Base-by-base conservation (phyloP, 1,140 invertebrate species). In the Oreohelix idahoensis region DNA sequence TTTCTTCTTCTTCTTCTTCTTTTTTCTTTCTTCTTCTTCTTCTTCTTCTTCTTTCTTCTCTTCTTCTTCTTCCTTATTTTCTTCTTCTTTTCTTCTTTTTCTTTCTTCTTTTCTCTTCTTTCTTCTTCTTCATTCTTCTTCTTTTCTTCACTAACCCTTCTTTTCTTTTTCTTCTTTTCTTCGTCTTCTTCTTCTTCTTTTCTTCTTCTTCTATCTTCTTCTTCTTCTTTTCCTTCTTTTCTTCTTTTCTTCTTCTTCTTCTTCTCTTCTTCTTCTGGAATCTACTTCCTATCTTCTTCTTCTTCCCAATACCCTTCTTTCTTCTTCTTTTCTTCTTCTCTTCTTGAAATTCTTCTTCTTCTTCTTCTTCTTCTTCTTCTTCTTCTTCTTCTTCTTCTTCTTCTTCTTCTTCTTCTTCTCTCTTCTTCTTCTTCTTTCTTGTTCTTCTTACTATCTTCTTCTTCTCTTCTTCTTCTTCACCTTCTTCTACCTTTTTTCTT, bases 81-180 rank as follows among this genome's bases (percentile, higher is more conserved):
- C 26, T n/a, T 23, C 10, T 69, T 23, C 26, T 69, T 36, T 23
- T 69, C 66, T 69, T 69, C 66, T 69, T 69, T 23, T 69, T 69
- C 66, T 69, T 69, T 23, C 26, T 69, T 23, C 26, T 69, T 23
- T 69, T 69, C 66, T 69, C 26, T 23, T 69, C 26, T 23, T 69
- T 69, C 66, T 69, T 69, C 66, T 69, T 69, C 66, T 69, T 69
- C 66, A 11, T 69, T 23, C 26, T 69, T 23, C 26, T 69, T 23
- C 26, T 69, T 23, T 69, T 69, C 66, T 69, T 69, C 66, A 11
- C 26, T 23, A 11, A 11, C 66, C 26, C 26, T 23, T 69, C 26
- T 23, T 69, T 69, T 23, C 26, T 69, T n/a, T n/a, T n/a, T n/a
- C n/a, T n/a, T n/a, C n/a, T n/a, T n/a, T n/a, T n/a, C n/a, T n/a